Evolutionary conservation across 2,113 vertebrate genomes (phyloP).

Genomic region (Lichenostomus cassidix): DNA sequence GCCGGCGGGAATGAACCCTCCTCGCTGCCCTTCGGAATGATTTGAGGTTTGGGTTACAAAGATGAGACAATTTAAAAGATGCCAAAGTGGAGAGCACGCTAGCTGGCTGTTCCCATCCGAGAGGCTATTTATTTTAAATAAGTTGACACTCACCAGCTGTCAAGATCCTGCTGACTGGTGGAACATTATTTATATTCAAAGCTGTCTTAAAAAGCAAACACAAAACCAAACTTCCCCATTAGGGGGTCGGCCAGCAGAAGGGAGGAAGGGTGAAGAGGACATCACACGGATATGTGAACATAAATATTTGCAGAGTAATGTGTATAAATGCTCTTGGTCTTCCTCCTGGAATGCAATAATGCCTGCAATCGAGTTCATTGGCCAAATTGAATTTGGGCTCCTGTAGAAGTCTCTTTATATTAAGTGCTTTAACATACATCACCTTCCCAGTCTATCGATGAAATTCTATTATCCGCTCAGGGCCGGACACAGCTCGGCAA

Average conservation of each 20-base stretch:
- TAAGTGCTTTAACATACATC: constrained; percentile 72
- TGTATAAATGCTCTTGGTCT: constrained; percentile 33
- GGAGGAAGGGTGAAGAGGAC: constrained; percentile 52
- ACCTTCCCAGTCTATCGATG: constrained; percentile 55
- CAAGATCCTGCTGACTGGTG: constrained; percentile 59
- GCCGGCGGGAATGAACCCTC: background rate
- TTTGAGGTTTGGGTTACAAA: constrained; percentile 54
- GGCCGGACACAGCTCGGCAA: constrained; percentile 36
- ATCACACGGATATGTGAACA: background rate
- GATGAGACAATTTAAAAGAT: constrained; percentile 32
- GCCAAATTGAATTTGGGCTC: constrained; percentile 73
- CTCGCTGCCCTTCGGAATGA: background rate
- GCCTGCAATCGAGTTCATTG: constrained; percentile 74
- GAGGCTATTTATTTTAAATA: constrained; percentile 61
- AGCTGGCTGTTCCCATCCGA: constrained; percentile 23
- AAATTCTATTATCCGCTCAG: constrained; percentile 67
- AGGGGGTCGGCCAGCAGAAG: constrained; percentile 34
- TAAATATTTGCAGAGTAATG: constrained; percentile 39
- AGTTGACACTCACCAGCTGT: constrained; percentile 61
- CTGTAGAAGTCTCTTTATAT: constrained; percentile 71
- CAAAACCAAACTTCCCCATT: constrained; percentile 3
- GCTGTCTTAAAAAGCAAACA: constrained; percentile 56
- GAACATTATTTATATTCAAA: constrained; percentile 59
- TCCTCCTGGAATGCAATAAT: constrained; percentile 64
- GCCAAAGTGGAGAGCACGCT: constrained; percentile 1